These are phyloP conservation scores for Accipiter cooperii DNA, from an alignment of 2,113 vertebrate genomes.

Conservation along the genomic window DNA sequence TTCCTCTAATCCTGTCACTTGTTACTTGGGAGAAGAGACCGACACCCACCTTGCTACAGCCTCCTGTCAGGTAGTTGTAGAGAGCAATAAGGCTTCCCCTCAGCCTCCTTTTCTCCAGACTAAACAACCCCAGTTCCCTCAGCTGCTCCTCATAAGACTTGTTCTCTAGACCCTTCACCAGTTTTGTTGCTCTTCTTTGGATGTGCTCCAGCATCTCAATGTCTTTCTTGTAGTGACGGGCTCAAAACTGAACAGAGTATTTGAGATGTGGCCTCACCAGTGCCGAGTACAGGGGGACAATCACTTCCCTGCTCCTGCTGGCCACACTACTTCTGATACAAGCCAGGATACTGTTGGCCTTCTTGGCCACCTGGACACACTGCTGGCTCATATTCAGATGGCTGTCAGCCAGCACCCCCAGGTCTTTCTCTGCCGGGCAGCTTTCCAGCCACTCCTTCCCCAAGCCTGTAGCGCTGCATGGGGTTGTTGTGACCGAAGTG, in stretches of 20 bases:
- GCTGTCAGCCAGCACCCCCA: accelerated
- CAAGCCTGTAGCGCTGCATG: not conserved
- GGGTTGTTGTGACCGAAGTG: not conserved
- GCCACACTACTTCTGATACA: not conserved
- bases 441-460: not conserved
- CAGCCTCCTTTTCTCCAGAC: not conserved
- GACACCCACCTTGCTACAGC: too few relatives aligned
- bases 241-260: not conserved
- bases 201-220: accelerated
- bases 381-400: not conserved
- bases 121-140: not conserved
- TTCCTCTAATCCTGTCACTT: not conserved
- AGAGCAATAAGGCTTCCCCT: not conserved
- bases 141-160: not conserved
- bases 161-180: not conserved
- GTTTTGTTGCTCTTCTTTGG: not conserved
- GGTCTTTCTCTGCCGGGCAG: not conserved
- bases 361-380: not conserved
- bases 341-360: not conserved
- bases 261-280: not conserved
- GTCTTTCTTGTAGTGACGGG: not conserved
- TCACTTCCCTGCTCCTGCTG: not conserved
- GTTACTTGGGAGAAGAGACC: too few relatives aligned
- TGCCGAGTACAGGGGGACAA: accelerated
- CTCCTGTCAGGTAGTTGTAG: not conserved